Conservation (phyloP, 2,888 invertebrate species). For the Leptothorax acervorum region DNA sequence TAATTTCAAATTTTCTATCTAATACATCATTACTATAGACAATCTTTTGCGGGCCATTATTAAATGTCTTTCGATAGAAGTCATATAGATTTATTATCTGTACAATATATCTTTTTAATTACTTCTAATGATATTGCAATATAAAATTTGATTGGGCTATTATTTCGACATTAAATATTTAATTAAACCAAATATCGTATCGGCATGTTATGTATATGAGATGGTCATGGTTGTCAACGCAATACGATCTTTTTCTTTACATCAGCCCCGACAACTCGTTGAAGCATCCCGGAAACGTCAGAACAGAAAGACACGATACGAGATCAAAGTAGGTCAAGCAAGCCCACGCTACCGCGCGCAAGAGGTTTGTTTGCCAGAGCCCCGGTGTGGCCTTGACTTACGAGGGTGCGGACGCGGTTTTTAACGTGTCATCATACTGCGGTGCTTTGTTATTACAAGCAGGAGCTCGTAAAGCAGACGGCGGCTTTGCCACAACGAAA, state of each 20-base stretch:
- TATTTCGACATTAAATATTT: background rate
- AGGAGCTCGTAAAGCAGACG: slow-evolving; percentile 80
- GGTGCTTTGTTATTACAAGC: slow-evolving; percentile 80
- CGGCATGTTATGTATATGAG: background rate
- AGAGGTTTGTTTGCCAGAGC: background rate
- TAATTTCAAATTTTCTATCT: slow-evolving; percentile 37
- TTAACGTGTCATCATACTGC: slow-evolving; percentile 80
- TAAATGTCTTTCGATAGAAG: slow-evolving; percentile 16
- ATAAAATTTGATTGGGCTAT: background rate
- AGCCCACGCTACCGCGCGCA: slow-evolving; percentile 34
- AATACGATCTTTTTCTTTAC: background rate
- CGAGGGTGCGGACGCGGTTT: slow-evolving; percentile 69
- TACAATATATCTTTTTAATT: background rate
- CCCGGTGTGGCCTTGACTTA: slow-evolving; percentile 29
- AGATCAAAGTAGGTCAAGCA: slow-evolving; percentile 39
- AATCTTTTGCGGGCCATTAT: slow-evolving; percentile 3
- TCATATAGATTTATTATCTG: slow-evolving; percentile 16
- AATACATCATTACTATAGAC: slow-evolving; percentile 33
- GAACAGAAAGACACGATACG: slow-evolving; percentile 11
- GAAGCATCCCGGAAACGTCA: background rate
- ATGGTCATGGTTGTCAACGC: background rate
- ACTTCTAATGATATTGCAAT: background rate
- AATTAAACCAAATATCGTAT: background rate
- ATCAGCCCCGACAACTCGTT: background rate
- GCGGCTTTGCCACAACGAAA: slow-evolving; percentile 58